Evolutionary conservation across 2,888 invertebrate species (phyloP).

Genomic region (Ariolimax columbianus): DNA sequence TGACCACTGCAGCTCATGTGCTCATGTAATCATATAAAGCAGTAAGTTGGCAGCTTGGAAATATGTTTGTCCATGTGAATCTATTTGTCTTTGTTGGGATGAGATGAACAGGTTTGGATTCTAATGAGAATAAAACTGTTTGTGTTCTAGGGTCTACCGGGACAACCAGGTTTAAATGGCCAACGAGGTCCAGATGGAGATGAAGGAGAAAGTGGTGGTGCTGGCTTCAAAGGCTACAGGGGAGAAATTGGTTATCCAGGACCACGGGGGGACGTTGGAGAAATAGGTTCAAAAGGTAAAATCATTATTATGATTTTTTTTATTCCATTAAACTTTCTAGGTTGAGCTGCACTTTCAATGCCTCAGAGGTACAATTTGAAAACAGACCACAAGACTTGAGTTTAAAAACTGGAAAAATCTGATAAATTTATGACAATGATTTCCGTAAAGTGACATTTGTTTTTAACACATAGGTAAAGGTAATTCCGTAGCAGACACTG

Average conservation of each 20-base stretch:
- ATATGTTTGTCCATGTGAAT: too few relatives aligned
- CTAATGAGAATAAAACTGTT: not conserved
- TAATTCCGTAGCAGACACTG: too few relatives aligned
- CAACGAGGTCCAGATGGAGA: slow-evolving; percentile 68
- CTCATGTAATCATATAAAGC: too few relatives aligned
- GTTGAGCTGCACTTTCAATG: not conserved
- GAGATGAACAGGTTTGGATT: not conserved
- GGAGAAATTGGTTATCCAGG: slow-evolving; percentile 55
- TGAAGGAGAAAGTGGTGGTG: slow-evolving; percentile 80
- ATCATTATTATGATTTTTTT: not conserved
- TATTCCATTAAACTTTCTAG: not conserved
- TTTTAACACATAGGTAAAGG: too few relatives aligned
- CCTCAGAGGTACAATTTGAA: too few relatives aligned
- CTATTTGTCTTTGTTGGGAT: not conserved
- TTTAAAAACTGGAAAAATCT: too few relatives aligned
- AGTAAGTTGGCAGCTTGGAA: too few relatives aligned
- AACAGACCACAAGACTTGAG: too few relatives aligned
- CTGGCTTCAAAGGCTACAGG: slow-evolving; percentile 50
- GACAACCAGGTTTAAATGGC: slow-evolving; percentile 79
- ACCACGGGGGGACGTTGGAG: slow-evolving; percentile 36
- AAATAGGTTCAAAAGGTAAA: slow-evolving; percentile 2
- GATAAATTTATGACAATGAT: too few relatives aligned
- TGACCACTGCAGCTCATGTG: too few relatives aligned
- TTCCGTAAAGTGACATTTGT: too few relatives aligned
- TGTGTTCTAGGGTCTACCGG: slow-evolving; percentile 73